These are phyloP conservation scores for Mobula birostris DNA, from an alignment of 2,113 vertebrate species.

Conservation along the genomic window DNA sequence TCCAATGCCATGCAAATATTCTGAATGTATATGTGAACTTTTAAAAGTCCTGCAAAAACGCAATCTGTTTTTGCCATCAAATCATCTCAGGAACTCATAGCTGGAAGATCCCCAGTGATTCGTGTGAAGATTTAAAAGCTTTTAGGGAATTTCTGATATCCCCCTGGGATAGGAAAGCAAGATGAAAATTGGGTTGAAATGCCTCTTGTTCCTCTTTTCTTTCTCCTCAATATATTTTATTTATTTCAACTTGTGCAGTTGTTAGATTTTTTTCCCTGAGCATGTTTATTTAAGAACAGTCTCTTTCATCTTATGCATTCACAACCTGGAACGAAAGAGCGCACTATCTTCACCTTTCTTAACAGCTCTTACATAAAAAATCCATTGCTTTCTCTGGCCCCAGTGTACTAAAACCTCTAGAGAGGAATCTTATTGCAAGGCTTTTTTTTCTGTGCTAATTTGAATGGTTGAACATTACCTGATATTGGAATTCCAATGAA, in stretches of 20 bases:
- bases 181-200: slow-evolving; percentile 32
- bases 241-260: slow-evolving; percentile 19
- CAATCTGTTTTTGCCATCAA: slow-evolving; percentile 2
- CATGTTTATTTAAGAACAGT: slow-evolving; percentile 31
- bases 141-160: neutral
- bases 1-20: neutral
- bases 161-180: slow-evolving; percentile 14
- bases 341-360: neutral
- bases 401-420: neutral
- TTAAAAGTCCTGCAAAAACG: neutral
- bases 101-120: slow-evolving; percentile 1
- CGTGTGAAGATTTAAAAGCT: slow-evolving; percentile 34
- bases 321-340: slow-evolving; percentile 26
- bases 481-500: neutral
- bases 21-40: neutral
- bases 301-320: slow-evolving; percentile 26
- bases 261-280: slow-evolving; percentile 24
- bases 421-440: neutral
- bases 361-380: slow-evolving; percentile 14
- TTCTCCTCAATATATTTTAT: slow-evolving; percentile 28
- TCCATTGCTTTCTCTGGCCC: slow-evolving; percentile 8
- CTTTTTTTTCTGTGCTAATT: neutral
- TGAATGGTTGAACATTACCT: neutral
- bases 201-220: neutral
- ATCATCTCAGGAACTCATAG: neutral